These are phyloP conservation scores for Potamarius usumacintae DNA, from an alignment of 2,113 vertebrate species.

Conservation along the genomic window DNA sequence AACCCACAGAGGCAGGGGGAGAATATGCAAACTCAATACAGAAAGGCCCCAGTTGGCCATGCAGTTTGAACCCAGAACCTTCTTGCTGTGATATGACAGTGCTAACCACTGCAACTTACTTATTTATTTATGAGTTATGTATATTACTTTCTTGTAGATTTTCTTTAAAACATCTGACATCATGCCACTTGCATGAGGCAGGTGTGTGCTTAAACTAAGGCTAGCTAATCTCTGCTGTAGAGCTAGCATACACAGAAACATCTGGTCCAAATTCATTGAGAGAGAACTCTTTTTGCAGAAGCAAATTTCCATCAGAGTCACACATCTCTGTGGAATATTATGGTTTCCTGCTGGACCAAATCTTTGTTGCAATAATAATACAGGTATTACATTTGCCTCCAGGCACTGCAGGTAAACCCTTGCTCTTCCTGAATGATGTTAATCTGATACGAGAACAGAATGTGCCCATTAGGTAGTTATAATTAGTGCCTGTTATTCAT, in stretches of 20 bases:
- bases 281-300: background rate
- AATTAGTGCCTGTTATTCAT: background rate
- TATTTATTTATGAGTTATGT: background rate
- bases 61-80: too few relatives aligned
- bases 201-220: background rate
- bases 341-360: background rate
- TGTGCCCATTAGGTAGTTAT: background rate
- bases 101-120: too few relatives aligned
- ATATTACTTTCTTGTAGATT: too few relatives aligned
- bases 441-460: constrained; percentile 43
- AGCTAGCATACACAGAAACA: background rate
- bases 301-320: background rate
- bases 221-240: background rate
- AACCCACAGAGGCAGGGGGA: too few relatives aligned
- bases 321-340: background rate
- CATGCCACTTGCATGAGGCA: background rate
- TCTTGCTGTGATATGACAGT: too few relatives aligned
- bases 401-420: background rate
- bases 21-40: too few relatives aligned
- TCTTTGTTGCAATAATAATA: background rate
- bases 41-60: too few relatives aligned
- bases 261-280: background rate
- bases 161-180: background rate
- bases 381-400: background rate
- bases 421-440: background rate